Conservation (phyloP, 30 jellyfish, hydroid and myxozoan genomes). For the Cassiopea xamachana region DNA sequence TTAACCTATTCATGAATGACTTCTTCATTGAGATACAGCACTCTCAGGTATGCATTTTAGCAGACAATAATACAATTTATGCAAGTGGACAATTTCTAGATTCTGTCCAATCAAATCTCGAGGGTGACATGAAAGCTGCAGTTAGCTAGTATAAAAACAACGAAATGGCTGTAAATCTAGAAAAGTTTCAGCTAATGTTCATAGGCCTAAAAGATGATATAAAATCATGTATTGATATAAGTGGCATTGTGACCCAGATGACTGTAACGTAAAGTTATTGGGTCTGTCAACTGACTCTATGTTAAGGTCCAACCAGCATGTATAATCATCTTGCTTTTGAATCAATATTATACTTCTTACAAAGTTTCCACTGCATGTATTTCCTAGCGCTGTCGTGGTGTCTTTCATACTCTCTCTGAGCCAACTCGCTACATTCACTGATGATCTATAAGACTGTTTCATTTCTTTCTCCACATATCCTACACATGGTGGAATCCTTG, state of each 20-base stretch:
- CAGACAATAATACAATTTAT: background rate
- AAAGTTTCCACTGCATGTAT: no score
- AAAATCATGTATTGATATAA: background rate
- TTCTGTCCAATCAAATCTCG: background rate
- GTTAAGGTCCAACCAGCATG: no score
- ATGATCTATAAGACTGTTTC: no score
- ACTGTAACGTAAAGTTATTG: background rate
- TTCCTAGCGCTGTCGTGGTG: no score
- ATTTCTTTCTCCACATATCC: no score
- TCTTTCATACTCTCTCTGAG: no score
- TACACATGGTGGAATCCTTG: no score
- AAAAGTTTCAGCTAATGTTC: background rate
- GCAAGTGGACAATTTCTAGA: background rate
- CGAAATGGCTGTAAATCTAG: background rate
- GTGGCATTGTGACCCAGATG: background rate
- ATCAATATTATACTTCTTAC: no score
- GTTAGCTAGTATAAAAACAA: background rate
- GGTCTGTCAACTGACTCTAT: background rate
- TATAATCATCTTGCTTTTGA: no score
- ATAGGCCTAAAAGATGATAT: background rate
- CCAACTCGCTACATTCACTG: no score
- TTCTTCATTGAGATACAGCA: background rate
- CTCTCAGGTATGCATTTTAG: background rate
- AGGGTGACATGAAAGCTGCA: background rate
- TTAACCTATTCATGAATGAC: background rate